A percentile compares a stretch with the other conserved stretches of the same genome.
Conservation (phyloP, 2,797 vertebrate species). For the Sebastes trivittatus region DNA sequence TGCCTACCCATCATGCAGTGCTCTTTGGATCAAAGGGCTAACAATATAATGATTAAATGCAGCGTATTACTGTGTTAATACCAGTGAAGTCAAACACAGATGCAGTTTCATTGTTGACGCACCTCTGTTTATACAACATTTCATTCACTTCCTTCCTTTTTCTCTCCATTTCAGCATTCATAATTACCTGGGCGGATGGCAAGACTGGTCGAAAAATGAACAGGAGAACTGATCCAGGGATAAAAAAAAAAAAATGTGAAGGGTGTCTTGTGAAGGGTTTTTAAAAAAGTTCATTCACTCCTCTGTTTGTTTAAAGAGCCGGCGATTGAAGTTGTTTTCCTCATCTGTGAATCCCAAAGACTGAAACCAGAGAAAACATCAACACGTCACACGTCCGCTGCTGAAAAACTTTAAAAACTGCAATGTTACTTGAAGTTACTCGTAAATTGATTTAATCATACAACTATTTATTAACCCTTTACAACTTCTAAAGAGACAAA, state of each 20-base stretch:
- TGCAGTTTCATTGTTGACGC: not conserved
- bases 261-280: constrained; percentile 3
- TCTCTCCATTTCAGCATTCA: constrained; percentile 81
- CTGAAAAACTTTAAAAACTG: not conserved
- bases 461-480: constrained; percentile 1
- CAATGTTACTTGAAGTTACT: constrained; percentile 25
- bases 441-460: not conserved
- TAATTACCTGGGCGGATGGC: constrained; percentile 91
- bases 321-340: not conserved
- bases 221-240: constrained; percentile 45
- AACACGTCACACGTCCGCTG: not conserved
- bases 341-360: constrained; percentile 38
- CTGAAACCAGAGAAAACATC: constrained; percentile 14
- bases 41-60: not conserved
- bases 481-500: not conserved
- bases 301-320: not conserved
- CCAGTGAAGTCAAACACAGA: not conserved
- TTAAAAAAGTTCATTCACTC: not conserved
- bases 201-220: constrained; percentile 89
- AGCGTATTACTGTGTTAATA: not conserved
- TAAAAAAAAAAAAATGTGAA: not conserved
- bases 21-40: not conserved
- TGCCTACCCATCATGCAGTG: not conserved
- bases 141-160: not conserved
- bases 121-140: not conserved